Evolutionary conservation across 2,888 invertebrate species (phyloP), one percentile per base, ranked within the genome.

Genomic region (Corbicula japonica): DNA sequence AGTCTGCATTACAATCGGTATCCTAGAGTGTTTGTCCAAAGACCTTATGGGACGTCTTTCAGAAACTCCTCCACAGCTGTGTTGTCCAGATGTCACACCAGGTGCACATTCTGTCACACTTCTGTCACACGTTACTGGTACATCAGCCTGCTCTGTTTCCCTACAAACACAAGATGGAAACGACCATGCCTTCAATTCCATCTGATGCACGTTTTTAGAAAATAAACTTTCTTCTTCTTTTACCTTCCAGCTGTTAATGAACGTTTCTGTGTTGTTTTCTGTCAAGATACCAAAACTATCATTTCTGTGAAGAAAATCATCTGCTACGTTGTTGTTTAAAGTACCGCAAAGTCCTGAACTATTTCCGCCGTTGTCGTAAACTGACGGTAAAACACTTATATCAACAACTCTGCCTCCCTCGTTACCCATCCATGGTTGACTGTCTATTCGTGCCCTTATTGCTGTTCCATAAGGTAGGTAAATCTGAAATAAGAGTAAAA

Each of bases 391-490:
- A 15, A 70, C 38, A 50, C 35, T 60, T 6, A 70, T 50, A 38
- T 70, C 70, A 15, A 70, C n/a, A 26, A 70, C 35, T 41, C 58
- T 70, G 1, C 70, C 70, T 12, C 70, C 75, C 32, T 74, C 60
- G 10, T 18, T 26, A 4, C 74, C 74, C 50, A 52, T 66, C 8
- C 32, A 66, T 21, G 75, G 75, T 18, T 48, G 50, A 34, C 44
- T 75, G 50, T 75, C 75, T 41, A 75, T 75, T 48, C 75, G 30
- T 5, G 54, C 75, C 23, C 68, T 48, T 23, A 75, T 52, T 32
- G 68, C 75, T 28, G 75, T 75, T 8, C 75, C 75, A 32, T 61
- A 75, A 21, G 75, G 75, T 21, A 75, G 54, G 44, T 75, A 75
- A 21, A 75, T 62, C 75, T 75, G 28, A 6, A 52, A 38, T 34